Percentiles rank a stretch among this genome's conserved stretches.
Evolutionary conservation across 2,888 invertebrate genomes (phyloP).

Genomic region (Xestoiulus laeticollis): DNA sequence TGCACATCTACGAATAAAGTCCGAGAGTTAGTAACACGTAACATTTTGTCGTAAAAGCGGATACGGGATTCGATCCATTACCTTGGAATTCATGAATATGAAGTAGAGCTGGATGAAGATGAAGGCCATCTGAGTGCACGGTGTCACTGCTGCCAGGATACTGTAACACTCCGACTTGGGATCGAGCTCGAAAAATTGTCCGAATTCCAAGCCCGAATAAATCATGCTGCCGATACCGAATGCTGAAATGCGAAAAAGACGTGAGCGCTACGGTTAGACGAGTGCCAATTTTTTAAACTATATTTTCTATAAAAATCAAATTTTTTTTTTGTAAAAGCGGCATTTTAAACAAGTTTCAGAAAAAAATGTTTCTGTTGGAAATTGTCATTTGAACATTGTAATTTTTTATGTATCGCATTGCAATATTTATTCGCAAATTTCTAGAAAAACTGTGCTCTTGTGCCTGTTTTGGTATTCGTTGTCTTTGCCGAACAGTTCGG

Average conservation of each 20-base stretch:
- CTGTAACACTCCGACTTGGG: slow-evolving; percentile 81
- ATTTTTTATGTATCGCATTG: background rate
- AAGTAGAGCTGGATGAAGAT: slow-evolving; percentile 99
- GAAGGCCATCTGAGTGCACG: slow-evolving; percentile 92
- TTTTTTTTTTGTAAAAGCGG: too few species aligned
- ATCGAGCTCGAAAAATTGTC: slow-evolving; percentile 92
- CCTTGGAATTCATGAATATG: slow-evolving; percentile 96
- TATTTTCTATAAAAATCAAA: too few species aligned
- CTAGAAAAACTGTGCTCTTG: too few species aligned
- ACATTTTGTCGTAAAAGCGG: too few species aligned
- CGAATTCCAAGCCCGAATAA: slow-evolving; percentile 93
- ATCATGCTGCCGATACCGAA: slow-evolving; percentile 98
- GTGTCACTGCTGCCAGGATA: slow-evolving; percentile 86
- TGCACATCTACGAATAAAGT: slow-evolving; percentile 77
- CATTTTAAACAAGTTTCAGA: too few species aligned
- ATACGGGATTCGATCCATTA: slow-evolving; percentile 62
- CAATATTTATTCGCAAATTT: background rate
- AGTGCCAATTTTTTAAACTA: too few species aligned
- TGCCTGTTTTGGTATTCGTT: background rate
- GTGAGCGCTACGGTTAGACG: too few species aligned
- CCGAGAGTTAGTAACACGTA: background rate
- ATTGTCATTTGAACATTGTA: too few species aligned
- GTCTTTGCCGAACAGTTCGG: background rate
- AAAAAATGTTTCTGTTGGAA: too few species aligned
- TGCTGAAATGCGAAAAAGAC: too few species aligned